phyloP scores from a whole-genome alignment of 2,113 vertebrate genomes.

The Ammospiza nelsoni region DNA sequence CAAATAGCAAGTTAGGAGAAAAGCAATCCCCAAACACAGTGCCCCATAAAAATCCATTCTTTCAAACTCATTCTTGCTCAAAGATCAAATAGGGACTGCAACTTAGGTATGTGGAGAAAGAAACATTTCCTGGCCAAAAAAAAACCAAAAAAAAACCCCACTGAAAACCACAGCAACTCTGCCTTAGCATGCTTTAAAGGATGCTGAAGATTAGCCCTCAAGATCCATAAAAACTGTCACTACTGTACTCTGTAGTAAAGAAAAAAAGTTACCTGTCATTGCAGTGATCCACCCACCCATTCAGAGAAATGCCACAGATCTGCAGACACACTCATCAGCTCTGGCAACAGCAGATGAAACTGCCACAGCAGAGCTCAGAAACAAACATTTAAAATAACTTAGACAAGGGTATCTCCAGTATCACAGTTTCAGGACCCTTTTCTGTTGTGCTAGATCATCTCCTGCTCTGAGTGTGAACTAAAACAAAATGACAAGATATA shows the following conservation, averaged over 20 bases:
- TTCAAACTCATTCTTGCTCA: not conserved
- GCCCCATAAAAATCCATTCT: not conserved
- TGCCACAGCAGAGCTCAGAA: not conserved
- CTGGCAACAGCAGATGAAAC: slow-evolving; percentile 1
- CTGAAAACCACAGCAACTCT: not conserved
- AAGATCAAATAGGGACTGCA: not conserved
- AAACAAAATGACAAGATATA: not conserved
- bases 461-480: not conserved
- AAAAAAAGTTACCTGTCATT: slow-evolving; percentile 8
- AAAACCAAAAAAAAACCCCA: fast-evolving
- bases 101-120: not conserved
- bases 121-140: fast-evolving
- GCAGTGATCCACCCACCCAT: slow-evolving; percentile 20
- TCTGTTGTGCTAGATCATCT: not conserved
- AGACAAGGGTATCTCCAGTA: not conserved
- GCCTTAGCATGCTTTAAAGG: not conserved
- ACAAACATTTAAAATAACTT: not conserved
- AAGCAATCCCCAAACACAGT: not conserved
- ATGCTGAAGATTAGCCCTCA: not conserved
- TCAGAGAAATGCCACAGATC: not conserved
- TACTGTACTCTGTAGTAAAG: not conserved
- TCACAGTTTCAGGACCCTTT: not conserved
- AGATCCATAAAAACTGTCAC: not conserved
- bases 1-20: not conserved
- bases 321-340: not conserved